Percentiles rank a stretch among this genome's conserved stretches.
Conservation (phyloP, 2,888 invertebrate species). For the Macrosoma leucophasiata region DNA sequence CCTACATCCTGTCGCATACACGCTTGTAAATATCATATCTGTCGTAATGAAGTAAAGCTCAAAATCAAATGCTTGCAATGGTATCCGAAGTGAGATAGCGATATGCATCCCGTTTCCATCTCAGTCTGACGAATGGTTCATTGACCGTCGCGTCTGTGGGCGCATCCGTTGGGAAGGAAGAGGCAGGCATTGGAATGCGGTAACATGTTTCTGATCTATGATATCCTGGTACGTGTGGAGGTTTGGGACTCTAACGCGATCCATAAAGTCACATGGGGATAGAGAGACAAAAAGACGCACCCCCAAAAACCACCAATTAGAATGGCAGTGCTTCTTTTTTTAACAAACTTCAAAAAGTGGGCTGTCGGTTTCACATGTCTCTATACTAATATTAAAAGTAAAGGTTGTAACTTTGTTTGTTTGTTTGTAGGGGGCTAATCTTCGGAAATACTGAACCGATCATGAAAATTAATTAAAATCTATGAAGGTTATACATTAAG, state of each 20-base stretch:
- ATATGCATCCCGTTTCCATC: conserved; percentile 55
- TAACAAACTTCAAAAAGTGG: too few species aligned
- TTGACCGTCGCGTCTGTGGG: conserved; percentile 39
- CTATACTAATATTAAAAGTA: too few species aligned
- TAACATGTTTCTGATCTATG: conserved; percentile 38
- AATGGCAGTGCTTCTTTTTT: too few species aligned
- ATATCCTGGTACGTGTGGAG: conserved; percentile 59
- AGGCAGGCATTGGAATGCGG: conserved; percentile 48
- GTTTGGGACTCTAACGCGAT: conserved; percentile 49
- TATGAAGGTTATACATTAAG: too few species aligned
- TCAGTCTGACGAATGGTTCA: conserved; percentile 49
- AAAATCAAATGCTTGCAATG: conserved; percentile 12
- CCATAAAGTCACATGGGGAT: conserved; percentile 16
- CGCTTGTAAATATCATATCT: conserved; percentile 13
- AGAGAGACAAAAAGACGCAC: too few species aligned
- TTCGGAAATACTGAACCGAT: too few species aligned
- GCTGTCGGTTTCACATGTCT: too few species aligned
- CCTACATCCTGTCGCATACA: conserved; percentile 33
- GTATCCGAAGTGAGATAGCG: conserved; percentile 20
- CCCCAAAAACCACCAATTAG: too few species aligned
- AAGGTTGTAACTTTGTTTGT: too few species aligned
- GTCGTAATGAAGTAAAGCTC: conserved; percentile 14
- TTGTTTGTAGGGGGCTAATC: too few species aligned
- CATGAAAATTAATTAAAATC: too few species aligned
- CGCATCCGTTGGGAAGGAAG: conserved; percentile 47